phyloP scores from a whole-genome alignment of 1,140 invertebrate species.

The Papilio machaon region DNA sequence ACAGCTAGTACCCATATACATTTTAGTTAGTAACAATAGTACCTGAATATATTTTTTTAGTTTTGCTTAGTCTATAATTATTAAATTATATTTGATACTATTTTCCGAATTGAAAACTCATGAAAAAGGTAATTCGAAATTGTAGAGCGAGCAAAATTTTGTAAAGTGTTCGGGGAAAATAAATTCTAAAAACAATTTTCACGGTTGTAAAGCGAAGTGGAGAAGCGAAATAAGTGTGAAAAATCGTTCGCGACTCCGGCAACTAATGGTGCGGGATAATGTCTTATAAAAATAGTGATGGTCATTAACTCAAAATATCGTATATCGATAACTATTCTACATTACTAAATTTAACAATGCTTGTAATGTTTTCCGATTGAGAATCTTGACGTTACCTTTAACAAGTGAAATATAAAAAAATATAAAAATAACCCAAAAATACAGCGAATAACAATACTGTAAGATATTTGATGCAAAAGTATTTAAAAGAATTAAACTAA shows the following conservation, averaged over 20 bases:
- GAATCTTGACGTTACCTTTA: no score
- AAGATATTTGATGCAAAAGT: no score
- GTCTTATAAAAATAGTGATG: constrained; percentile 37
- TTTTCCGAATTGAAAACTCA: neutral
- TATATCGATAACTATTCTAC: constrained; percentile 18
- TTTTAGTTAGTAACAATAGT: no score
- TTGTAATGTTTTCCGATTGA: neutral
- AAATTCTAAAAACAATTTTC: constrained; percentile 40
- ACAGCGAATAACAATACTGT: no score
- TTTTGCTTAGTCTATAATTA: no score
- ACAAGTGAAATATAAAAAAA: no score
- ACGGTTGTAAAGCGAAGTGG: constrained; percentile 37
- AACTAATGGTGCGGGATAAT: constrained; percentile 36
- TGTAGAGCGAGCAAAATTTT: neutral
- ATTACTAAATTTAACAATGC: neutral
- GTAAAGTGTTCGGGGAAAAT: constrained; percentile 15
- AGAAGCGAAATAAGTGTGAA: constrained; percentile 39
- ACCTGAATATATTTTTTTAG: no score
- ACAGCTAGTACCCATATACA: no score
- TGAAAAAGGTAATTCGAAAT: constrained; percentile 27
- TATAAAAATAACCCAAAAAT: no score
- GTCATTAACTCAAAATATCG: neutral
- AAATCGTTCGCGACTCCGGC: constrained; percentile 36
- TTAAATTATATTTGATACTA: neutral
- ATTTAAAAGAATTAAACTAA: no score